Conservation (phyloP, 2,888 invertebrate genomes). For the Lapara coniferarum region DNA sequence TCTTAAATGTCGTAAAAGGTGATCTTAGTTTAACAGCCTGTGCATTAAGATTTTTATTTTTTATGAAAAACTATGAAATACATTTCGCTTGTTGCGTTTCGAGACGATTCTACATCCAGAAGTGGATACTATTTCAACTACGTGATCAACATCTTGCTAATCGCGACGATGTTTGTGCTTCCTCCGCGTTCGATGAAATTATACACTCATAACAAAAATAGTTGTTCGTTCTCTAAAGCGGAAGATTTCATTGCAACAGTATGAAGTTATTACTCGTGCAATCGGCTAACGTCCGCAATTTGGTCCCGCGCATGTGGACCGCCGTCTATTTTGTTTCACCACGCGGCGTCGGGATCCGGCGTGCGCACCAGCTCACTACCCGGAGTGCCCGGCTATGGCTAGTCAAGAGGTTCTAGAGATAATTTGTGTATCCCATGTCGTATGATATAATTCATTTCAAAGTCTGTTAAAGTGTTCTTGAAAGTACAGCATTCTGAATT, state of each 20-base stretch:
- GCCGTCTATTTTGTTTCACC: constrained; percentile 7
- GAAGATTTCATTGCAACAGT: constrained; percentile 9
- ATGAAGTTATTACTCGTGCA: constrained; percentile 15
- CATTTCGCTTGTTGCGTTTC: too few species aligned
- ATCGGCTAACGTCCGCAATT: constrained; percentile 12
- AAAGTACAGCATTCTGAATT: too few species aligned
- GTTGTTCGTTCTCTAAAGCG: not conserved
- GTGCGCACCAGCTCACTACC: not conserved
- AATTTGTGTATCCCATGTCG: too few species aligned
- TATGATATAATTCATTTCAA: too few species aligned
- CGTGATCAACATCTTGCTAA: not conserved
- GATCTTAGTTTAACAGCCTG: too few species aligned
- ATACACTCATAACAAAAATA: not conserved
- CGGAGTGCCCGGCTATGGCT: not conserved
- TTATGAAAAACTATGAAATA: too few species aligned
- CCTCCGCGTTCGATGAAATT: not conserved
- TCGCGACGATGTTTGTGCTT: not conserved
- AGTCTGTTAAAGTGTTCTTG: too few species aligned
- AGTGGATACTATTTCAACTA: too few species aligned
- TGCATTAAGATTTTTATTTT: too few species aligned
- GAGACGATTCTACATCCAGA: not conserved
- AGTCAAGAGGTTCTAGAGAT: too few species aligned
- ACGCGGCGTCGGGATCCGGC: constrained; percentile 2
- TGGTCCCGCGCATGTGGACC: not conserved
- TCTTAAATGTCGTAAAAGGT: too few species aligned